phyloP scores from a whole-genome alignment of 2,888 invertebrate species.

The Galerucella pusilla region DNA sequence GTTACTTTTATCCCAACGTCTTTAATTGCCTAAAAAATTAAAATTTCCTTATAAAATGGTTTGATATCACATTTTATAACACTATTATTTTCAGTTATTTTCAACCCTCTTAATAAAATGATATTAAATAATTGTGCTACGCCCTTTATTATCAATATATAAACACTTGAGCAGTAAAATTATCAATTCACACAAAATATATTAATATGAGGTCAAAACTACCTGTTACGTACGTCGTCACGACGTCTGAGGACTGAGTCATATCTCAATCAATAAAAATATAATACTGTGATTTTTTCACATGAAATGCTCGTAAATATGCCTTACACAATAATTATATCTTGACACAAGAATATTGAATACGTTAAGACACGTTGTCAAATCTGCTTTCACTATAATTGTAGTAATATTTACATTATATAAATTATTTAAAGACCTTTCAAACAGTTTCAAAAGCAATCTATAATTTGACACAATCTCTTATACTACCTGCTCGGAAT shows the following conservation, averaged over 20 bases:
- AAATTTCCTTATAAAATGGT: too few species aligned
- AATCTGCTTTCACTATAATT: not conserved
- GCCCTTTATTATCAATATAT: too few species aligned
- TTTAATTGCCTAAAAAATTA: too few species aligned
- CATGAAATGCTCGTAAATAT: not conserved
- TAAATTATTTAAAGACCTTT: too few species aligned
- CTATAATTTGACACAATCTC: not conserved
- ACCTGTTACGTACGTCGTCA: constrained; percentile 1
- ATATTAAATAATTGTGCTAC: too few species aligned
- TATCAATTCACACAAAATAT: too few species aligned
- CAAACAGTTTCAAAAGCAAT: not conserved
- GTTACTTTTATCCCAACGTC: too few species aligned
- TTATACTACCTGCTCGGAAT: not conserved
- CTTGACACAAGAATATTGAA: not conserved
- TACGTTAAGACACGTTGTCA: not conserved
- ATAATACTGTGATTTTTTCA: not conserved
- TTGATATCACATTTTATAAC: too few species aligned
- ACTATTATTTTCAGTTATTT: too few species aligned
- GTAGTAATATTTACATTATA: too few species aligned
- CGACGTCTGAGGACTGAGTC: not conserved
- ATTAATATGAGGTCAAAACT: not conserved
- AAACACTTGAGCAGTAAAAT: too few species aligned
- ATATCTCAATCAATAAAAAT: constrained; percentile 4
- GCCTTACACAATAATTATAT: not conserved
- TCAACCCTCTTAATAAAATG: too few species aligned